Percentiles rank a stretch among this genome's conserved stretches.
phyloP scores from a whole-genome alignment of 2,113 vertebrate species.

The Saccopteryx leptura region DNA sequence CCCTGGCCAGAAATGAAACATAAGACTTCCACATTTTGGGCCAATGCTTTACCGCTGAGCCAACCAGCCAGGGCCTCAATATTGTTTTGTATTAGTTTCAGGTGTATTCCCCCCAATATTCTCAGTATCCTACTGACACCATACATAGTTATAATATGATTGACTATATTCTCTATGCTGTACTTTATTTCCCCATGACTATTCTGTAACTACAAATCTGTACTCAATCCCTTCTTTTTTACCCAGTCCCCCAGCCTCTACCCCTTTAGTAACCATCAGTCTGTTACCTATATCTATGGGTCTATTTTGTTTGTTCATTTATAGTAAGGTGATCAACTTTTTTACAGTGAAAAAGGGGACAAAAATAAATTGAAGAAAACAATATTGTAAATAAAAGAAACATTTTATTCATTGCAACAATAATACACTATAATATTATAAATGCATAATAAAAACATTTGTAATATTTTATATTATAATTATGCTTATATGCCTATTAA shows the following conservation, averaged over 20 bases:
- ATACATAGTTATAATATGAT: background rate
- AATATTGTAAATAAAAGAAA: too few relatives aligned
- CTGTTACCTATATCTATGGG: background rate
- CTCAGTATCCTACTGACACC: background rate
- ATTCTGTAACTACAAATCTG: background rate
- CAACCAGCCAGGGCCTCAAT: too few relatives aligned
- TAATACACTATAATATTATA: too few relatives aligned
- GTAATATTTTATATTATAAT: too few relatives aligned
- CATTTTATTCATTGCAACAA: too few relatives aligned
- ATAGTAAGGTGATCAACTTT: background rate
- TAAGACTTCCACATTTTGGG: too few relatives aligned
- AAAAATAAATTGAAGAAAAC: too few relatives aligned
- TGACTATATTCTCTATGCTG: background rate
- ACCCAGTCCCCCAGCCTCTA: background rate
- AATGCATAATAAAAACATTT: too few relatives aligned
- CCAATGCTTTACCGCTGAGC: too few relatives aligned
- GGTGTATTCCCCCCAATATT: background rate
- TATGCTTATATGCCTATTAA: too few relatives aligned
- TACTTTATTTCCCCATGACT: background rate
- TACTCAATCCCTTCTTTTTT: background rate
- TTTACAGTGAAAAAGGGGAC: too few relatives aligned
- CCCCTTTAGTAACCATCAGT: background rate
- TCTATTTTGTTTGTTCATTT: background rate
- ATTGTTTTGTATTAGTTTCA: background rate
- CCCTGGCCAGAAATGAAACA: too few relatives aligned